Evolutionary conservation across 2,797 vertebrate genomes (phyloP).

Genomic region (Moxostoma hubbsi): DNA sequence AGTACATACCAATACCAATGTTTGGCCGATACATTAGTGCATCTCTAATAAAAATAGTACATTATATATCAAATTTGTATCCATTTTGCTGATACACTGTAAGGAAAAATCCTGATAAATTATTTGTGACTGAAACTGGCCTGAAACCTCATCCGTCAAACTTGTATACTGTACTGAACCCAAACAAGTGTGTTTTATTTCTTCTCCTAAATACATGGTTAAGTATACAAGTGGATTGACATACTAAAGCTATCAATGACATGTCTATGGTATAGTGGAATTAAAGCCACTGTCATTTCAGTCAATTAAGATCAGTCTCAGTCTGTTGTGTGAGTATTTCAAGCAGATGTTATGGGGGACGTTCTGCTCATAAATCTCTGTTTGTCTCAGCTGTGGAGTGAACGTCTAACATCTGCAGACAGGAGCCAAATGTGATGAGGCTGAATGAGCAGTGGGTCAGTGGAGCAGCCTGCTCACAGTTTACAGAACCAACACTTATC

Average conservation of each 20-base stretch:
- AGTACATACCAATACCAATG: too few species aligned
- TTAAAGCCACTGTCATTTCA: conserved; percentile 1
- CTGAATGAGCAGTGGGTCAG: conserved; percentile 42
- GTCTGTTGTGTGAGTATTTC: conserved; percentile 6
- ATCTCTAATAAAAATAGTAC: too few species aligned
- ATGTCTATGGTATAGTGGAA: conserved; percentile 4
- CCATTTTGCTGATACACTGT: too few species aligned
- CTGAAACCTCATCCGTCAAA: not conserved
- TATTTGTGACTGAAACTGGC: too few species aligned
- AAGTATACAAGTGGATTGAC: conserved; percentile 20
- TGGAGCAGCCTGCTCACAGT: conserved; percentile 36
- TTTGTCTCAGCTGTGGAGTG: not conserved
- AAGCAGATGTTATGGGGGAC: not conserved
- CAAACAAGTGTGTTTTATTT: not conserved
- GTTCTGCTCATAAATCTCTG: conserved; percentile 14
- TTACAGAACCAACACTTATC: conserved; percentile 43
- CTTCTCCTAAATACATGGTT: conserved; percentile 6
- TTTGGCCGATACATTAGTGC: too few species aligned
- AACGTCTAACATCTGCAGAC: conserved; percentile 11
- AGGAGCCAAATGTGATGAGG: conserved; percentile 25
- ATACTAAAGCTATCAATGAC: conserved; percentile 28
- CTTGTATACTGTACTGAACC: not conserved
- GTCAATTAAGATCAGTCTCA: conserved; percentile 21
- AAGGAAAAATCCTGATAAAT: not conserved
- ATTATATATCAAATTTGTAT: too few species aligned